Percentiles rank a stretch among this genome's conserved stretches.
phyloP scores from a whole-genome alignment of 2,113 vertebrate genomes.

The Neogale vison region DNA sequence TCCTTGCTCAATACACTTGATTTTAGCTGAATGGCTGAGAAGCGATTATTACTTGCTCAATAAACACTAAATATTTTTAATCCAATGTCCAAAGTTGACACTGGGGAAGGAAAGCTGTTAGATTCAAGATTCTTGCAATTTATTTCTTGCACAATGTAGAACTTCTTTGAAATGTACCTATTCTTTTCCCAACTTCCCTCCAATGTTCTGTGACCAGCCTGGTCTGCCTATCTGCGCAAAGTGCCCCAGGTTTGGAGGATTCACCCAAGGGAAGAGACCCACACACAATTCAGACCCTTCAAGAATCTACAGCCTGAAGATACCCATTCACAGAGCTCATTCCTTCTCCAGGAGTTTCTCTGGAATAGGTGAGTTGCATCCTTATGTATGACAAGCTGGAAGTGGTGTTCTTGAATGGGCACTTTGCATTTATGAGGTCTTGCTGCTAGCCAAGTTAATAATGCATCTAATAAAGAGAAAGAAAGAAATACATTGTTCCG shows the following conservation, averaged over 20 bases:
- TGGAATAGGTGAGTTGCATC: not conserved
- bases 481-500: slow-evolving; percentile 20
- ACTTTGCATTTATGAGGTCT: slow-evolving; percentile 57
- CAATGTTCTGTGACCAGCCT: not conserved
- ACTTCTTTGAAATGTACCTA: not conserved
- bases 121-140: not conserved
- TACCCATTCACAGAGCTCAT: not conserved
- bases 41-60: not conserved
- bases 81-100: not conserved
- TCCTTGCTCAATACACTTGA: not conserved
- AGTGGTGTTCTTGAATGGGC: not conserved
- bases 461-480: slow-evolving; percentile 48
- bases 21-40: not conserved
- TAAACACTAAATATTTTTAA: not conserved
- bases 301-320: not conserved
- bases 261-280: not conserved
- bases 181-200: not conserved
- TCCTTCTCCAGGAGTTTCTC: not conserved
- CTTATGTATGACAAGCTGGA: not conserved
- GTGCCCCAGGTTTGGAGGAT: not conserved
- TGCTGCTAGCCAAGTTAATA: slow-evolving; percentile 50
- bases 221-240: not conserved
- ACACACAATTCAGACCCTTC: not conserved
- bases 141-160: not conserved
- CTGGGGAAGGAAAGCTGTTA: not conserved